A percentile compares a stretch with the other conserved stretches of the same genome.
Evolutionary conservation across 2,888 invertebrate genomes (phyloP).

Genomic region (Bombyx huttoni): DNA sequence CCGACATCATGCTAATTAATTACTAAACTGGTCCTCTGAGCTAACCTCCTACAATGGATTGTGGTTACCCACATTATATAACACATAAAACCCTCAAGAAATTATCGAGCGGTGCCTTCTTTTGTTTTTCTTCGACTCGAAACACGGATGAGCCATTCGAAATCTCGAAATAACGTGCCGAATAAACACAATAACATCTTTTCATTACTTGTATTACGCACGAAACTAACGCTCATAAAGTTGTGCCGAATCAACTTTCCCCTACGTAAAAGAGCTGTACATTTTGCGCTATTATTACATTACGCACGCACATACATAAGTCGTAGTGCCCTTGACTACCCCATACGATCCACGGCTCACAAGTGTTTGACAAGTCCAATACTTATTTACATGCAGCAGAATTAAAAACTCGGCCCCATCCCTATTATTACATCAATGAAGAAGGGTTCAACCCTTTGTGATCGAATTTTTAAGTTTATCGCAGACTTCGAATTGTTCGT

Average conservation of each 20-base stretch:
- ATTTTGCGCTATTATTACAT: conserved; percentile 62
- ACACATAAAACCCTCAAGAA: conserved; percentile 10
- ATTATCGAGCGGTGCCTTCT: not conserved
- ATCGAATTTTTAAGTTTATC: conserved; percentile 39
- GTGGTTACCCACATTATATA: conserved; percentile 32
- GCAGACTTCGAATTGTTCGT: conserved; percentile 40
- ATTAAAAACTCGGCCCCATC: conserved; percentile 65
- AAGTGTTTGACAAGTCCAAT: conserved; percentile 68
- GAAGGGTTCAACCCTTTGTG: conserved; percentile 69
- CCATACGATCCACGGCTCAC: conserved; percentile 53
- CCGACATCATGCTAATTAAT: conserved; percentile 18
- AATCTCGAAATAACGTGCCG: conserved; percentile 1
- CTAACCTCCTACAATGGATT: conserved; percentile 14
- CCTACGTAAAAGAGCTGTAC: conserved; percentile 39
- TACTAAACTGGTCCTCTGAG: conserved; percentile 37
- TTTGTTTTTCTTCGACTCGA: not conserved
- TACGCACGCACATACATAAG: conserved; percentile 38
- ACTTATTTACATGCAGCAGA: conserved; percentile 65
- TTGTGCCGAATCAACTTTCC: conserved; percentile 32
- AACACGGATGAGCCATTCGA: not conserved
- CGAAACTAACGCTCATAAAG: conserved; percentile 8
- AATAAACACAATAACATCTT: conserved; percentile 2
- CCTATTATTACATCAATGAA: conserved; percentile 35
- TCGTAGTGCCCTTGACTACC: conserved; percentile 63
- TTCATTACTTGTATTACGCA: conserved; percentile 2